Evolutionary conservation across 2,888 invertebrate genomes (phyloP).

Genomic region (Hetaerina titia): DNA sequence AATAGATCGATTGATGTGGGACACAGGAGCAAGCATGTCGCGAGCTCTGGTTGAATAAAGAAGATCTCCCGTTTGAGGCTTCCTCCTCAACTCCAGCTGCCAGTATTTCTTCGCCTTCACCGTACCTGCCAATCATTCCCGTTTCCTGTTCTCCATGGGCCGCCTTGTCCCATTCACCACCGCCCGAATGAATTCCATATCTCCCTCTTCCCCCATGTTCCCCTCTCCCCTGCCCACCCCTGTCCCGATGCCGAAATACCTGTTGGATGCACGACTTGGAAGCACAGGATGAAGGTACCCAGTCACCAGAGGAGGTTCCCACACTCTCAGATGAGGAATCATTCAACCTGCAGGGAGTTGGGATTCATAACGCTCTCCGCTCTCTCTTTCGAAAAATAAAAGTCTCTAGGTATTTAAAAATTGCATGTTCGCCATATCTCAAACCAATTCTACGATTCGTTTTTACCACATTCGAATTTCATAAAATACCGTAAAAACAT

Average conservation of each 20-base stretch:
- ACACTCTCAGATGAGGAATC: background rate
- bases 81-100: slow-evolving; percentile 36
- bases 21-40: background rate
- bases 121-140: slow-evolving; percentile 38
- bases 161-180: background rate
- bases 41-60: background rate
- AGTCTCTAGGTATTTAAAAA: too few species aligned
- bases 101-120: slow-evolving; percentile 5
- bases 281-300: background rate
- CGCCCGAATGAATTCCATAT: slow-evolving; percentile 13
- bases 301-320: background rate
- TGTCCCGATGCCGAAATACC: background rate
- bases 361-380: too few species aligned
- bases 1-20: background rate
- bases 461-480: too few species aligned
- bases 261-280: background rate
- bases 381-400: too few species aligned
- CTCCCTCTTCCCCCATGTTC: background rate
- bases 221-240: background rate
- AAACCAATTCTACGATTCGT: too few species aligned
- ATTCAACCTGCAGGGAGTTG: background rate
- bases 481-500: too few species aligned
- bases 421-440: too few species aligned
- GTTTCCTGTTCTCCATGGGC: background rate
- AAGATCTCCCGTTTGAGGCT: background rate